These are phyloP conservation scores for Neelides sp. DNA, from an alignment of 1,140 invertebrate species.

Conservation along the genomic window DNA sequence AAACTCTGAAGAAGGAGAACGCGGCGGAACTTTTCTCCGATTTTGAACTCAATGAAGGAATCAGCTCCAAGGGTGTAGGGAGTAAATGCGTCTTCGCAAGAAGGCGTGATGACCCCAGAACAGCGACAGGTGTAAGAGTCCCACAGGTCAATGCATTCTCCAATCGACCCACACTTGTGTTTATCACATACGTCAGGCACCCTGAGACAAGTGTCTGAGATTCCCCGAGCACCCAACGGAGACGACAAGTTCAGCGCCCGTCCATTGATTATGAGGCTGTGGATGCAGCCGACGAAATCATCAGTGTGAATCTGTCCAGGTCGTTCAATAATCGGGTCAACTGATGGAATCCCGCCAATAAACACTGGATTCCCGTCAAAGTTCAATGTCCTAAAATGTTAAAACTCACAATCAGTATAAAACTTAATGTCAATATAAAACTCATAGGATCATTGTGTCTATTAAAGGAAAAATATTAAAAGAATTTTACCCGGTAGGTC, in stretches of 20 bases:
- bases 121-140: slow-evolving; percentile 39
- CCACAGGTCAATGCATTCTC: slow-evolving; percentile 72
- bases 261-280: slow-evolving; percentile 77
- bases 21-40: slow-evolving; percentile 68
- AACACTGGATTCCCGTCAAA: slow-evolving; percentile 77
- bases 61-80: slow-evolving; percentile 63
- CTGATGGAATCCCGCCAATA: slow-evolving; percentile 68
- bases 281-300: slow-evolving; percentile 83
- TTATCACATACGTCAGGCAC: slow-evolving; percentile 43
- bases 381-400: slow-evolving; percentile 63
- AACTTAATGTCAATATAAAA: slow-evolving; percentile 32
- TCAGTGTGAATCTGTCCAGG: slow-evolving; percentile 78
- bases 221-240: slow-evolving; percentile 54
- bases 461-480: background rate
- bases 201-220: slow-evolving; percentile 61
- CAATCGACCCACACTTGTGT: slow-evolving; percentile 47
- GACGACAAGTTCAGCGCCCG: slow-evolving; percentile 61
- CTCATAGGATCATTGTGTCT: background rate
- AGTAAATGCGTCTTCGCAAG: slow-evolving; percentile 62
- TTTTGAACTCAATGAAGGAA: slow-evolving; percentile 61
- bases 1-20: slow-evolving; percentile 56
- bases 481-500: slow-evolving; percentile 60
- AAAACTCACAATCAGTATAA: slow-evolving; percentile 11
- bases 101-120: slow-evolving; percentile 57
- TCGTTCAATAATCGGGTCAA: slow-evolving; percentile 69